Percentiles rank a stretch among this genome's conserved stretches.
These are phyloP conservation scores for Sibirionetta formosa DNA, from an alignment of 2,797 vertebrate genomes.

Conservation along the genomic window DNA sequence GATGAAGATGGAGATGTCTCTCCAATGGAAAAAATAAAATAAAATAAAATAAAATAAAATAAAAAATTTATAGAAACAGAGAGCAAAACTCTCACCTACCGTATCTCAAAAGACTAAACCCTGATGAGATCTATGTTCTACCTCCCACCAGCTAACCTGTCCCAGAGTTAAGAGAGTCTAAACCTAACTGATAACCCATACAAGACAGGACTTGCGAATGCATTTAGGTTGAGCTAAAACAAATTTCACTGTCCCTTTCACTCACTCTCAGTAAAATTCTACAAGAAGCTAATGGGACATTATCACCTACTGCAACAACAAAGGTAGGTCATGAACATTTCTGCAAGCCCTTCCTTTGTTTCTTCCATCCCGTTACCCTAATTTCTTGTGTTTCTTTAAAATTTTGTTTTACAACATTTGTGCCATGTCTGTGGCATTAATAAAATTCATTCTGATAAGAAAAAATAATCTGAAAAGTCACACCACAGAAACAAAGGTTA, in stretches of 20 bases:
- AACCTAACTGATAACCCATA: background rate
- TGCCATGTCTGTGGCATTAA: background rate
- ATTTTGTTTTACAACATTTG: background rate
- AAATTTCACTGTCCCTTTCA: background rate
- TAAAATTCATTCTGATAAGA: background rate
- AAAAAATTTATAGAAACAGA: background rate
- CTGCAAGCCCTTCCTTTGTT: background rate
- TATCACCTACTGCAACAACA: background rate
- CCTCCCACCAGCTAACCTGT: background rate
- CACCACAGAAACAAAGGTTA: background rate
- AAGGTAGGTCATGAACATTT: background rate
- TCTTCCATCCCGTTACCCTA: background rate
- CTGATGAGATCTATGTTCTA: background rate
- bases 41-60: too few species aligned
- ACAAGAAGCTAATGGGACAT: background rate
- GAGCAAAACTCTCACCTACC: background rate
- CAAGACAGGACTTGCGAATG: background rate
- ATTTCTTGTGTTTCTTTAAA: background rate
- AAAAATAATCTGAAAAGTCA: background rate
- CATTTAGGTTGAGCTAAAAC: background rate
- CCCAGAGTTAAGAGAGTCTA: background rate
- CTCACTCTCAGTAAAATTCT: background rate
- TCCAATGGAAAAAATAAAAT: background rate
- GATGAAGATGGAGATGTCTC: background rate
- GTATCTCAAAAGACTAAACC: background rate